Evolutionary conservation across 2,113 vertebrate species (phyloP).

Genomic region (Strigops habroptila): DNA sequence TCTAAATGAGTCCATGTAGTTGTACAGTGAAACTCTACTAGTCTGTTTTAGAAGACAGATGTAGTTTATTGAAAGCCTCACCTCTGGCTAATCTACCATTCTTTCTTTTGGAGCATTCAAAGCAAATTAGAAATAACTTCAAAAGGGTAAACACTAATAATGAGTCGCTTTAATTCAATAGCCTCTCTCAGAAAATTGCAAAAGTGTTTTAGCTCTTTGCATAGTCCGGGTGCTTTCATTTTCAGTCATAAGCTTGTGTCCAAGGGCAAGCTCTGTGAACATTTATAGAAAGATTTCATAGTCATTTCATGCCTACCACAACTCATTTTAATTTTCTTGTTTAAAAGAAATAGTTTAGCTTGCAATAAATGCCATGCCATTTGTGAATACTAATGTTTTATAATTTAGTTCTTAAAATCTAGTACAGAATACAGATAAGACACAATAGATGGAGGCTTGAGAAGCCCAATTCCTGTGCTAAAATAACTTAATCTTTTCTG

Average conservation of each 20-base stretch:
- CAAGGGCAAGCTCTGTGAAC: slow-evolving; percentile 2
- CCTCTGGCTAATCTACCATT: not conserved
- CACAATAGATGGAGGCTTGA: not conserved
- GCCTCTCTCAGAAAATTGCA: not conserved
- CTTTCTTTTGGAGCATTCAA: not conserved
- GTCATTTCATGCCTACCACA: slow-evolving; percentile 15
- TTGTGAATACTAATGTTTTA: slow-evolving; percentile 14
- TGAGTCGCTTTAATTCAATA: not conserved
- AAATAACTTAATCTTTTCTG: not conserved
- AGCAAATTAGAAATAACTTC: slow-evolving; percentile 15
- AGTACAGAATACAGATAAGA: not conserved
- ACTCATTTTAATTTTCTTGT: slow-evolving; percentile 40
- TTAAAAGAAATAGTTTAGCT: slow-evolving; percentile 48
- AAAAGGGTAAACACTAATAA: not conserved
- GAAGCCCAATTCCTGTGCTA: not conserved
- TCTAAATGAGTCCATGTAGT: not conserved
- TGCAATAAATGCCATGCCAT: not conserved
- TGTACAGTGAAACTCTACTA: not conserved
- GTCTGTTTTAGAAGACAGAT: not conserved
- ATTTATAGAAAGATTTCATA: not conserved
- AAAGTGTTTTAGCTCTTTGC: not conserved
- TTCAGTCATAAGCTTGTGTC: not conserved
- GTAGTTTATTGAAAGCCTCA: not conserved
- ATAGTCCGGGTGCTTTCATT: not conserved
- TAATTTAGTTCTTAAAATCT: slow-evolving; percentile 4